Conservation (phyloP, 2,113 vertebrate species). For the Cyphotilapia sp. region DNA sequence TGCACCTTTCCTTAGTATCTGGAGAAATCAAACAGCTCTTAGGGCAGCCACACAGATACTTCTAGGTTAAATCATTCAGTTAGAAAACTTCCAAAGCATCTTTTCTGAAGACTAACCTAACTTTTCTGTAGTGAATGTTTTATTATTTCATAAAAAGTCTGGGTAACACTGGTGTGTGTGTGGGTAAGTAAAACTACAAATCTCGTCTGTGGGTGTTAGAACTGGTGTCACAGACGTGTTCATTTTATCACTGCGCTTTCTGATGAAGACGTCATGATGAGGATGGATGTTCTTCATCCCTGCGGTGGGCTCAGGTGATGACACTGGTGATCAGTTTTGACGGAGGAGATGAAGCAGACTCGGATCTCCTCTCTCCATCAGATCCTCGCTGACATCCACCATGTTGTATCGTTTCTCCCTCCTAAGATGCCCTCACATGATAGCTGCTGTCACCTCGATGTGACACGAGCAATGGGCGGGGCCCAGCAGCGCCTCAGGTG, state of each 20-base stretch:
- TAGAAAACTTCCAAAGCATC: not conserved
- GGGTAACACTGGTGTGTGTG: not conserved
- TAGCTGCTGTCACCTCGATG: not conserved
- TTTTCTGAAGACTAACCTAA: not conserved
- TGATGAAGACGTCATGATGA: not conserved
- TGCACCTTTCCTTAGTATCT: not conserved
- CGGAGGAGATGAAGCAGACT: not conserved
- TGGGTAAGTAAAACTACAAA: not conserved
- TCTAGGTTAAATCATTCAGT: not conserved
- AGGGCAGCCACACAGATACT: not conserved
- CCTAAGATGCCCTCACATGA: not conserved
- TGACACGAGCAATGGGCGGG: not conserved
- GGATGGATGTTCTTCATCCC: not conserved
- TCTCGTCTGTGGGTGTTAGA: not conserved
- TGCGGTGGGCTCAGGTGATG: not conserved
- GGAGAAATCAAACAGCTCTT: not conserved
- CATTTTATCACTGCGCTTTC: not conserved
- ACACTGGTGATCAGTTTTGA: not conserved
- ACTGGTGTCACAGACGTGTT: not conserved
- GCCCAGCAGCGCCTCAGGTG: not conserved
- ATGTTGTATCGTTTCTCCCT: conserved; percentile 2
- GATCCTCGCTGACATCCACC: conserved; percentile 9
- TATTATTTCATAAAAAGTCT: not conserved
- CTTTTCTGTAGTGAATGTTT: not conserved
- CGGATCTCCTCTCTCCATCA: not conserved